Conservation (phyloP, 1,140 invertebrate species). For the Psilanteris sp. region DNA sequence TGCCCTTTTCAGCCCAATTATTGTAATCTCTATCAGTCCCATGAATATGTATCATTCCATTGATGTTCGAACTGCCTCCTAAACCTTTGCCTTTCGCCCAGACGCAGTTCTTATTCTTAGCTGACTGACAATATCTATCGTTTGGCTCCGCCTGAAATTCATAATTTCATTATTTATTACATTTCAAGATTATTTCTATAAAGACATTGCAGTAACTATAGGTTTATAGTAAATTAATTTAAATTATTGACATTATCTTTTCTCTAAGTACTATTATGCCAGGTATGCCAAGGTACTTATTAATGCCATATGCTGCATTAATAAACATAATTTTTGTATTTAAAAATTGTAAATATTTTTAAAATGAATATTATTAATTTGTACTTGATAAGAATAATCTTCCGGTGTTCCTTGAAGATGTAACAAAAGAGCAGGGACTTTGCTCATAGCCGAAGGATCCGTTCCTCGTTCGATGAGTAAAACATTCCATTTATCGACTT, state of each 20-base stretch:
- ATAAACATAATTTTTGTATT: no score
- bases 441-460: conserved; percentile 69
- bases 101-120: conserved; percentile 80
- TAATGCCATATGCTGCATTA: no score
- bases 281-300: no score
- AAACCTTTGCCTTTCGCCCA: conserved; percentile 85
- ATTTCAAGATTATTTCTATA: no score
- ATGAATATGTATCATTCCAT: conserved; percentile 90
- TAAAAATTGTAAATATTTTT: no score
- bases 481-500: conserved; percentile 79
- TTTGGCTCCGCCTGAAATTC: conserved; percentile 79
- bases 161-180: no score
- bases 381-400: conserved; percentile 85
- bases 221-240: no score
- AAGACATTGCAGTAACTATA: no score
- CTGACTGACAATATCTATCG: conserved; percentile 79
- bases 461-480: conserved; percentile 83
- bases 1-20: conserved; percentile 82
- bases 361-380: neutral
- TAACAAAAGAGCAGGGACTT: conserved; percentile 81
- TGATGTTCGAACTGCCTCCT: conserved; percentile 89
- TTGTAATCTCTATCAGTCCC: conserved; percentile 86
- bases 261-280: no score
- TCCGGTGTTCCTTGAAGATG: conserved; percentile 77
- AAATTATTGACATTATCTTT: no score